Percentiles rank a stretch among this genome's conserved stretches.
Conservation (phyloP, 2,888 invertebrate species). For the Reticulitermes lucifugus region DNA sequence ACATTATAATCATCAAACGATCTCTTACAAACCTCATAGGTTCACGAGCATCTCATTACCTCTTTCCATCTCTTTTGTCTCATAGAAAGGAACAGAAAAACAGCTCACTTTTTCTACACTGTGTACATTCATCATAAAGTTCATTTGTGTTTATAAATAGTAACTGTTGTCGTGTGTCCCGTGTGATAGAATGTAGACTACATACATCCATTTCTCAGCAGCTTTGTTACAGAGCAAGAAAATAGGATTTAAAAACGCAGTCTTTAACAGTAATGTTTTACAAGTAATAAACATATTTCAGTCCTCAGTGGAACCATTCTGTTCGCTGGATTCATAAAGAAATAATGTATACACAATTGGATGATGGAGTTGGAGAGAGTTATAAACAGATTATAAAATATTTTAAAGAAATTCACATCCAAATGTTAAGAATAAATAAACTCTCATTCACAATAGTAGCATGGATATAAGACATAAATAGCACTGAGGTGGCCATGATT, state of each 20-base stretch:
- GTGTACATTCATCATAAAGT: slow-evolving; percentile 49
- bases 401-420: neutral
- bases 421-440: neutral
- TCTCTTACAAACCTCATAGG: slow-evolving; percentile 17
- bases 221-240: neutral
- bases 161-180: slow-evolving; percentile 5
- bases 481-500: no score
- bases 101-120: slow-evolving; percentile 51
- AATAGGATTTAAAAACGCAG: neutral
- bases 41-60: neutral
- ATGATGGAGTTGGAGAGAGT: neutral
- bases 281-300: neutral
- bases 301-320: neutral
- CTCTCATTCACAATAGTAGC: neutral
- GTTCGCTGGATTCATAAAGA: neutral
- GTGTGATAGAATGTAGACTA: neutral
- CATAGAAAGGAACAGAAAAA: slow-evolving; percentile 25
- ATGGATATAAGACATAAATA: neutral
- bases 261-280: neutral
- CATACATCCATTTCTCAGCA: neutral
- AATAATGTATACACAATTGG: neutral
- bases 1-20: neutral
- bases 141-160: slow-evolving; percentile 41
- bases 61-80: slow-evolving; percentile 37
- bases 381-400: neutral